Base-by-base conservation (phyloP, 1,140 invertebrate species). In the Mesaphorura yosii region DNA sequence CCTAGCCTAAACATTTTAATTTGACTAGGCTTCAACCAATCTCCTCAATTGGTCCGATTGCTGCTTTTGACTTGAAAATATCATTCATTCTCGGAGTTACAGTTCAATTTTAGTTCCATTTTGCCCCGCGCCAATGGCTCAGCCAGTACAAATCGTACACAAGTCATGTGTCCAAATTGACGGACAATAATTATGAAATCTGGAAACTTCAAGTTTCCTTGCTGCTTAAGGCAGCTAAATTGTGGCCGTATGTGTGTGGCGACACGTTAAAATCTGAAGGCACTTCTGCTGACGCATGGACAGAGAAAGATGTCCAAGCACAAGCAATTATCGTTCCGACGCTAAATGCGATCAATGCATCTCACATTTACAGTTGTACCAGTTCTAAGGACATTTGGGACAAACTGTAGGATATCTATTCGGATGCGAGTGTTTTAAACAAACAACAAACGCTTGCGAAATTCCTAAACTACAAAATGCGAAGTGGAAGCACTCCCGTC, bases 401-500 rank as follows among this genome's bases (percentile, higher is more conserved):
- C 15, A 51, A 26, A 27, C 28, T 55, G 14, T 4, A 20, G 7
- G 31, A 39, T 3, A 22, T 55, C 10, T 3, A 55, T 34, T 40
- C 47, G 3, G 53, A 55, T 38, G 28, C 22, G 5, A 51, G 47
- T 34, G 17, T 10, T 6, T 26, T 52, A 3, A 55, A 55, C 27
- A 55, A 55, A 29, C 53, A 55, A 25, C 31, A 51, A 5, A 51
- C 48, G 4, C 23, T 55, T 17, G 19, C 3, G 3, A 27, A 12
- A 17, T 55, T 55, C 48, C 38, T 51, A 5, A 41, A 55, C 17
- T 55, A 12, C 37, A 41, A 22, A 23, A 39, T 50, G 3, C 22
- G 29, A 22, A 15, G 4, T 27, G 53, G 26, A 7, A 14, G 41
- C 10, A 6, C 31, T 22, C 2, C 28, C 10, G 22, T 55, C 5